phyloP scores from a whole-genome alignment of 1,140 invertebrate genomes.

The Gryon sp. region DNA sequence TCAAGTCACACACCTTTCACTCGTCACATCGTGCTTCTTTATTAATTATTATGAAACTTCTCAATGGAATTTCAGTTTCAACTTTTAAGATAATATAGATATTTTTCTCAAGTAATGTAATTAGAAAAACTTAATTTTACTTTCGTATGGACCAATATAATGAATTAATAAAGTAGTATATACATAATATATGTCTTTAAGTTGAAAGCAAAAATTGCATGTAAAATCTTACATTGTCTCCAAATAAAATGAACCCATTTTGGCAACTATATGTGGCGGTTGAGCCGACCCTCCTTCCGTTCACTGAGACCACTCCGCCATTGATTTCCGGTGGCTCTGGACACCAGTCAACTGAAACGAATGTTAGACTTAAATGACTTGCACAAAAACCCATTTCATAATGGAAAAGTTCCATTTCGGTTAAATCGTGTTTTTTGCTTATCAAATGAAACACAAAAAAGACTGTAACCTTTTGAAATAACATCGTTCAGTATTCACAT shows the following conservation, averaged over 20 bases:
- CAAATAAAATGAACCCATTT: slow-evolving; percentile 91
- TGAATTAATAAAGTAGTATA: too few relatives aligned
- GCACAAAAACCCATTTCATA: neutral
- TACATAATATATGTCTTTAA: too few relatives aligned
- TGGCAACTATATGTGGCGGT: slow-evolving; percentile 90
- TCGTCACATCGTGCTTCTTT: slow-evolving; percentile 30
- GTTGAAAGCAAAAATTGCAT: neutral
- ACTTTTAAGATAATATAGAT: too few relatives aligned
- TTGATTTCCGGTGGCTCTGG: slow-evolving; percentile 87
- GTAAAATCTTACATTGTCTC: slow-evolving; percentile 86
- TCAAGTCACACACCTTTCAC: slow-evolving; percentile 62
- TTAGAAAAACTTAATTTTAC: neutral
- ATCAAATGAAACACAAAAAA: too few relatives aligned
- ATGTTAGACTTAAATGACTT: slow-evolving; percentile 31
- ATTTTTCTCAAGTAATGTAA: too few relatives aligned
- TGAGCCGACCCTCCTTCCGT: slow-evolving; percentile 87
- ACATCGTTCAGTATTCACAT: too few relatives aligned
- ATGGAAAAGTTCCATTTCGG: slow-evolving; percentile 8
- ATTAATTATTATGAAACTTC: slow-evolving; percentile 46
- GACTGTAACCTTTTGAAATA: too few relatives aligned
- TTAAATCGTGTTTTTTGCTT: neutral
- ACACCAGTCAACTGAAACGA: slow-evolving; percentile 87
- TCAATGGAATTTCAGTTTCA: neutral
- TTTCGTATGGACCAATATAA: too few relatives aligned
- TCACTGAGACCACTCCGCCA: slow-evolving; percentile 85